Evolutionary conservation across 1,140 invertebrate genomes (phyloP).

Genomic region (Drosophila subobscura): DNA sequence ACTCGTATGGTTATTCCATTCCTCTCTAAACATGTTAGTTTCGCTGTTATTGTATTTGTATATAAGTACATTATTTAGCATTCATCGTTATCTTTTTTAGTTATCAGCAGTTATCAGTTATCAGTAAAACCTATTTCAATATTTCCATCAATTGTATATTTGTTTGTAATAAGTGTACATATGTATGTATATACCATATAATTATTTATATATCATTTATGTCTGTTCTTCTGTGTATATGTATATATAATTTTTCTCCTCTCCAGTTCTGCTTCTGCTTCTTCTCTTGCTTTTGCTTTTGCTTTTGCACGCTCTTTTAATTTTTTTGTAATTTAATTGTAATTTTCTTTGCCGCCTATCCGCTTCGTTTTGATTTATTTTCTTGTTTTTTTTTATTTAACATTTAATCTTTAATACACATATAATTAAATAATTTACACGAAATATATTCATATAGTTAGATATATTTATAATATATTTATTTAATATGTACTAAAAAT

Average conservation of each 20-base stretch:
- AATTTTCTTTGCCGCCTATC: constrained; percentile 33
- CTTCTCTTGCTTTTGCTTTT: neutral
- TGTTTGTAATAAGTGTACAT: constrained; percentile 65
- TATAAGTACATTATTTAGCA: constrained; percentile 66
- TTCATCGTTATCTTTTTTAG: constrained; percentile 44
- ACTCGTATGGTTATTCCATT: constrained; percentile 21
- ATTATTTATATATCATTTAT: constrained; percentile 63
- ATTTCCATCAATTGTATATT: constrained; percentile 74
- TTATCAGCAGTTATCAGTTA: constrained; percentile 41
- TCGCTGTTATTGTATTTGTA: constrained; percentile 57
- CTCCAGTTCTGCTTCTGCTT: constrained; percentile 2
- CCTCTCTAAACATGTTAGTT: constrained; percentile 37
- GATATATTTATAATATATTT: constrained; percentile 64
- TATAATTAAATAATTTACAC: constrained; percentile 81
- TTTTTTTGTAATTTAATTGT: too few species aligned
- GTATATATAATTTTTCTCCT: constrained; percentile 70
- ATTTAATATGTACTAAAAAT: constrained; percentile 57
- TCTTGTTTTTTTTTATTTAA: constrained; percentile 47
- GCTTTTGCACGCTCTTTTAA: too few species aligned
- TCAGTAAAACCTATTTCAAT: constrained; percentile 76
- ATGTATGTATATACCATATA: constrained; percentile 68
- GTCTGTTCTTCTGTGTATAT: constrained; percentile 69
- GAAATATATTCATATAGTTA: constrained; percentile 69
- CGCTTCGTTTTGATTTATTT: constrained; percentile 50
- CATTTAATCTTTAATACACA: constrained; percentile 77